A percentile compares a stretch with the other conserved stretches of the same genome.
Evolutionary conservation across 2,888 invertebrate genomes (phyloP).

Genomic region (Chaetogeoica ovagalla): DNA sequence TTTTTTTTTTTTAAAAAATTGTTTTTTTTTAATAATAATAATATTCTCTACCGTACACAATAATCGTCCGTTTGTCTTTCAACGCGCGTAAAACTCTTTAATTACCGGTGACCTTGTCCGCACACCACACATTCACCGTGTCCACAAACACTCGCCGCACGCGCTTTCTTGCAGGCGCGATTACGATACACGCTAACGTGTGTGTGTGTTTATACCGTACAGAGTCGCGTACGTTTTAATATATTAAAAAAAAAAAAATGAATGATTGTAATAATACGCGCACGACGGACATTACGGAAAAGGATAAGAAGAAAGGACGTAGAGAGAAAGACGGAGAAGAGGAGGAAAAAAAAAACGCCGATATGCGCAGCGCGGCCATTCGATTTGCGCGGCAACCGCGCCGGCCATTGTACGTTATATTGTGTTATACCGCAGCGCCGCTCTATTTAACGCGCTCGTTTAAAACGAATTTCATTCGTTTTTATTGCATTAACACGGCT

Average conservation of each 20-base stretch:
- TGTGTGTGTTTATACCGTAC: no score
- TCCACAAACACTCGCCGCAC: not conserved
- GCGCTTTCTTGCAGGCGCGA: slow-evolving; percentile 39
- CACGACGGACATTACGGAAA: slow-evolving; percentile 32
- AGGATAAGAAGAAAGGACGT: slow-evolving; percentile 47
- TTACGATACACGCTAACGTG: slow-evolving; percentile 13
- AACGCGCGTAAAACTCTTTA: slow-evolving; percentile 44
- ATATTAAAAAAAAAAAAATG: no score
- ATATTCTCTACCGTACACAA: slow-evolving; percentile 42
- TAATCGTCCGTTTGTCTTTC: slow-evolving; percentile 39
- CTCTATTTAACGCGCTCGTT: slow-evolving; percentile 47
- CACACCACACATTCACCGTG: slow-evolving; percentile 44
- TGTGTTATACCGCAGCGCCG: not conserved
- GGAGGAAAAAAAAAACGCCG: not conserved
- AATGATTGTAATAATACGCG: no score
- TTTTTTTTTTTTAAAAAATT: slow-evolving; percentile 29
- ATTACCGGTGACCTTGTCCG: slow-evolving; percentile 45
- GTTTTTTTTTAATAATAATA: slow-evolving; percentile 43
- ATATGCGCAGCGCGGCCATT: slow-evolving; percentile 18
- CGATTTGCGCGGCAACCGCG: slow-evolving; percentile 31
- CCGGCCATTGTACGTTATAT: no score
- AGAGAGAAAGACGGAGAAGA: slow-evolving; percentile 11
- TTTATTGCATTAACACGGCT: slow-evolving; percentile 29
- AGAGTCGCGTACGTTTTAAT: no score
- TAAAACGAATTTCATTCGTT: slow-evolving; percentile 26